phyloP scores from a whole-genome alignment of 1,140 invertebrate genomes.

The Pogonomyrmex barbatus region DNA sequence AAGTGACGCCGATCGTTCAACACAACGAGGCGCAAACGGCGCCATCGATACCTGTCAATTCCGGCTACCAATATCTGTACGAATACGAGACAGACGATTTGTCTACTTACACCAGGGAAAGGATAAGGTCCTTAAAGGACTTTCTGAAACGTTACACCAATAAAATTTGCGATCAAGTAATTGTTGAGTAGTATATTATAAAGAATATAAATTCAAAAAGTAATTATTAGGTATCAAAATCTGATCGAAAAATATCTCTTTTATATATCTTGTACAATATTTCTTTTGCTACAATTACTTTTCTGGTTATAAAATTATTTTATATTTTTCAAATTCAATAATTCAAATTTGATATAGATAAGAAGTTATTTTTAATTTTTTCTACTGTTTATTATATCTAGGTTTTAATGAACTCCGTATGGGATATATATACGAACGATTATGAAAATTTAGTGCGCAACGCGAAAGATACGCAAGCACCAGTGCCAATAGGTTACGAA shows the following conservation, averaged over 20 bases:
- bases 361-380: not conserved
- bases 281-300: not conserved
- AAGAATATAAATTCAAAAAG: not conserved
- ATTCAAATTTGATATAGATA: not conserved
- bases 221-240: not conserved
- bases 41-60: constrained; percentile 88
- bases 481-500: constrained; percentile 84
- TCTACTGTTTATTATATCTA: not conserved
- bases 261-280: not conserved
- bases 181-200: constrained; percentile 6
- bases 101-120: constrained; percentile 85
- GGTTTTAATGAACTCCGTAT: constrained; percentile 83
- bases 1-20: constrained; percentile 84
- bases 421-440: constrained; percentile 90
- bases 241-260: not conserved
- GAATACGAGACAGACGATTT: constrained; percentile 76
- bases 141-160: constrained; percentile 76
- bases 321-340: not conserved
- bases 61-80: constrained; percentile 88
- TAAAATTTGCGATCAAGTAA: constrained; percentile 82
- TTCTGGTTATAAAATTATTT: not conserved
- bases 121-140: constrained; percentile 80
- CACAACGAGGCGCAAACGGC: constrained; percentile 88
- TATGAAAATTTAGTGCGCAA: constrained; percentile 86
- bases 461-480: constrained; percentile 79